A percentile compares a stretch with the other conserved stretches of the same genome.
phyloP scores from a whole-genome alignment of 37 sponge, comb jelly and placozoan species.

The Dysidea cf. avara region DNA sequence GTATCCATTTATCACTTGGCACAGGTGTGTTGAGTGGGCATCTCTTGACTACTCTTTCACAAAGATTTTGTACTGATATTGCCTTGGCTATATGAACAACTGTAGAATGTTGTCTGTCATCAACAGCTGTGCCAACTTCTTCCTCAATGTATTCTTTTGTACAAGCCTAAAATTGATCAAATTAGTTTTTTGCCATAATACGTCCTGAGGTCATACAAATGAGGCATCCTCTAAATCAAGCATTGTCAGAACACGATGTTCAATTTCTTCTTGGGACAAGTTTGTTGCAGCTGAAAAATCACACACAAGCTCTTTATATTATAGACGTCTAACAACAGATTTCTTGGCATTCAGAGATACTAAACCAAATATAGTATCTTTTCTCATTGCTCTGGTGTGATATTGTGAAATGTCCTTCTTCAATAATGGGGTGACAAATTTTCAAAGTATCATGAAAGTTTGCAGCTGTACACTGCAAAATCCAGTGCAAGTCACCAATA shows the following conservation, averaged over 20 bases:
- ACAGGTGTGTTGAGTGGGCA: not conserved
- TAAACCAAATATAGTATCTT: constrained; percentile 32
- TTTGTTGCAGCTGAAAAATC: constrained; percentile 34
- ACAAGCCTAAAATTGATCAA: constrained; percentile 28
- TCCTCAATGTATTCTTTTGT: constrained; percentile 25
- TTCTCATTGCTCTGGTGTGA: constrained; percentile 45
- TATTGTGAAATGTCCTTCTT: constrained; percentile 28
- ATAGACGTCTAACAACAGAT: constrained; percentile 15
- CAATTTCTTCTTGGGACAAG: constrained; percentile 11
- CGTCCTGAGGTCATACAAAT: constrained; percentile 13
- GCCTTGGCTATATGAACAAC: constrained; percentile 41
- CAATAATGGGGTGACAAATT: no score
- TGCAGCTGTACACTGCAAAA: constrained; percentile 3
- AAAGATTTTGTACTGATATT: constrained; percentile 19
- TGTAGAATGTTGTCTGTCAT: constrained; percentile 22
- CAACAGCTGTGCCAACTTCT: no score
- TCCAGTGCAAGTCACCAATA: constrained; percentile 8
- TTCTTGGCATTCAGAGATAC: constrained; percentile 18
- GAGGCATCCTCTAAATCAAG: no score
- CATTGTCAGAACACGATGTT: constrained; percentile 8
- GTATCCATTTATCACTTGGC: constrained; percentile 1
- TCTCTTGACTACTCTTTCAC: constrained; percentile 10
- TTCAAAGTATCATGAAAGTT: constrained; percentile 12
- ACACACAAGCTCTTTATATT: constrained; percentile 16
- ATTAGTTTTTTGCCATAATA: constrained; percentile 15